Conservation (phyloP, 2,888 invertebrate species). For the Orthonevra nobilis region DNA sequence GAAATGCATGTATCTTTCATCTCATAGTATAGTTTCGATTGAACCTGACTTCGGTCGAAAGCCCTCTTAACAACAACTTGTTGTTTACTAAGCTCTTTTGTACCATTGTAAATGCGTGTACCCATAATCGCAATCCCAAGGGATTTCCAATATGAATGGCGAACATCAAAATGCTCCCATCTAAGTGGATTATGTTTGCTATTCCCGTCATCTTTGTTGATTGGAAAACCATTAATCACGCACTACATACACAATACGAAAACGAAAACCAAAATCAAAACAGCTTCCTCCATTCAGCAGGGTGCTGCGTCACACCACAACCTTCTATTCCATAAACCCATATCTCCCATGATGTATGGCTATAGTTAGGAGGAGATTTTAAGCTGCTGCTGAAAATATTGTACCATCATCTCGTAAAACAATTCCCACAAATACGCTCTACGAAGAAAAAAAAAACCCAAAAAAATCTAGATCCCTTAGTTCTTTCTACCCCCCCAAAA, state of each 20-base stretch:
- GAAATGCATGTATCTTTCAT: too few species aligned
- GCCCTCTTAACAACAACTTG: too few species aligned
- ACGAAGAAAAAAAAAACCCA: not conserved
- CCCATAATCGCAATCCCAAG: too few species aligned
- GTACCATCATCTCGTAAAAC: conserved; percentile 52
- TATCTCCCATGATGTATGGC: conserved; percentile 45
- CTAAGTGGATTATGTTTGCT: not conserved
- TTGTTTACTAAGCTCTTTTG: too few species aligned
- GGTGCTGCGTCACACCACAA: too few species aligned
- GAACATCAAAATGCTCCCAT: not conserved
- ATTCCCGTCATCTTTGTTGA: conserved; percentile 30
- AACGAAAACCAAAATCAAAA: conserved; percentile 6
- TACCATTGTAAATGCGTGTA: too few species aligned
- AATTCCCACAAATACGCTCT: conserved; percentile 30
- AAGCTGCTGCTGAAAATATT: conserved; percentile 58
- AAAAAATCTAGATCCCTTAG: too few species aligned
- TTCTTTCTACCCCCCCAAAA: not conserved
- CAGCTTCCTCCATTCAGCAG: conserved; percentile 2
- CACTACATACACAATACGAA: not conserved
- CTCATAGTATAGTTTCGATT: too few species aligned
- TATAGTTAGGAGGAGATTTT: conserved; percentile 33
- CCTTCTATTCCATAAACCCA: conserved; percentile 23
- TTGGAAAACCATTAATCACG: conserved; percentile 51
- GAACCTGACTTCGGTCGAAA: too few species aligned
- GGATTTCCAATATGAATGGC: too few species aligned